Conservation (phyloP, 2,888 invertebrate genomes). For the Agrochola macilenta region DNA sequence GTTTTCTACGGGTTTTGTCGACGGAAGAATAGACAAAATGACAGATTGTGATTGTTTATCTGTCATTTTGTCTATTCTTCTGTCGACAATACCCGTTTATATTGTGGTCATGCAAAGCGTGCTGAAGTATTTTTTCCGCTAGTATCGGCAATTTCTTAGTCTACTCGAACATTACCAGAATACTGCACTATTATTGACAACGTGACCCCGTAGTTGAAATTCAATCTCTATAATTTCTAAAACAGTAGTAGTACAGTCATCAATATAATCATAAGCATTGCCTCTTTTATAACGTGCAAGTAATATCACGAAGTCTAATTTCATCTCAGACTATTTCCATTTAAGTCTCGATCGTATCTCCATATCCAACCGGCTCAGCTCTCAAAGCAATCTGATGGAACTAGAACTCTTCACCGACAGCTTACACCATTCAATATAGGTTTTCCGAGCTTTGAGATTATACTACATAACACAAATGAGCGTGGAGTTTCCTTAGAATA, state of each 20-base stretch:
- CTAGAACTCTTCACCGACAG: conserved; percentile 44
- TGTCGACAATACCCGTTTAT: too few species aligned
- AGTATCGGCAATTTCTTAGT: neutral
- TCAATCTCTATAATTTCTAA: neutral
- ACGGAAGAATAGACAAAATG: too few species aligned
- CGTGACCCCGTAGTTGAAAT: neutral
- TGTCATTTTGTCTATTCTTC: too few species aligned
- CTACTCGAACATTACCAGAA: neutral
- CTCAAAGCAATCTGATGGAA: conserved; percentile 58
- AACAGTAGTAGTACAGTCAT: neutral
- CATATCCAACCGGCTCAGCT: conserved; percentile 44
- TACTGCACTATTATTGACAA: neutral
- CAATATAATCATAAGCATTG: neutral
- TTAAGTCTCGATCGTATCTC: conserved; percentile 49
- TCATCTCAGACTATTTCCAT: conserved; percentile 35
- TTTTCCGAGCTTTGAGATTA: conserved; percentile 28
- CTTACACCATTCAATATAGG: conserved; percentile 33
- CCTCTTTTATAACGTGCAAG: neutral
- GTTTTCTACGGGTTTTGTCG: too few species aligned
- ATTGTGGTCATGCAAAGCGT: too few species aligned
- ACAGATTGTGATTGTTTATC: too few species aligned
- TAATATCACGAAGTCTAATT: conserved; percentile 35
- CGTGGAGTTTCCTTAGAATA: conserved; percentile 2
- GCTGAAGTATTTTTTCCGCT: neutral
- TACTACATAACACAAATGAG: conserved; percentile 7